These are phyloP conservation scores for Xerus inauris DNA, from an alignment of 2,113 vertebrate genomes.

Conservation along the genomic window DNA sequence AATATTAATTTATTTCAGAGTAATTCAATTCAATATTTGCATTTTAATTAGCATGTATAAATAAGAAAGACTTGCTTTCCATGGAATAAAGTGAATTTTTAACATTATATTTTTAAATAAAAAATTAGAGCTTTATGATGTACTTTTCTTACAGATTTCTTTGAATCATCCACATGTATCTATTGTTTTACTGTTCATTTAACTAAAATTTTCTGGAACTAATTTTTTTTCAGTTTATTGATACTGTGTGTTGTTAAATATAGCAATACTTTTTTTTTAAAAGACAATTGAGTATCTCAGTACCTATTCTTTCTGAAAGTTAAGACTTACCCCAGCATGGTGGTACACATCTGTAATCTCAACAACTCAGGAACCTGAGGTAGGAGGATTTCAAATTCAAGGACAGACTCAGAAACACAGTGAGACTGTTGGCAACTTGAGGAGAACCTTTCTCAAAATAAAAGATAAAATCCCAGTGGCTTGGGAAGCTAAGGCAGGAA, in stretches of 20 bases:
- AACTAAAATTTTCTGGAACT: background rate
- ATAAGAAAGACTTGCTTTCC: background rate
- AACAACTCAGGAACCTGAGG: background rate
- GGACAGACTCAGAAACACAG: background rate
- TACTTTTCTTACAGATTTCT: background rate
- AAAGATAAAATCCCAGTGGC: background rate
- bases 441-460: background rate
- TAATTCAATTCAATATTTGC: constrained; percentile 8
- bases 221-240: background rate
- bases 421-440: background rate
- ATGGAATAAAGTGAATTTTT: constrained; percentile 49
- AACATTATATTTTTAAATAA: background rate
- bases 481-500: too few relatives aligned
- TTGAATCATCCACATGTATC: background rate
- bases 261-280: background rate
- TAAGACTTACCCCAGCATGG: background rate
- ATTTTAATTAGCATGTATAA: background rate
- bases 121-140: background rate
- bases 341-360: background rate
- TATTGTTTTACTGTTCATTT: background rate
- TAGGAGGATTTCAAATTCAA: background rate
- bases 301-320: background rate
- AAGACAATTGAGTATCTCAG: background rate
- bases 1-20: constrained; percentile 44
- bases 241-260: background rate